Conservation (phyloP, 2,888 invertebrate genomes). For the Acleris laterana region DNA sequence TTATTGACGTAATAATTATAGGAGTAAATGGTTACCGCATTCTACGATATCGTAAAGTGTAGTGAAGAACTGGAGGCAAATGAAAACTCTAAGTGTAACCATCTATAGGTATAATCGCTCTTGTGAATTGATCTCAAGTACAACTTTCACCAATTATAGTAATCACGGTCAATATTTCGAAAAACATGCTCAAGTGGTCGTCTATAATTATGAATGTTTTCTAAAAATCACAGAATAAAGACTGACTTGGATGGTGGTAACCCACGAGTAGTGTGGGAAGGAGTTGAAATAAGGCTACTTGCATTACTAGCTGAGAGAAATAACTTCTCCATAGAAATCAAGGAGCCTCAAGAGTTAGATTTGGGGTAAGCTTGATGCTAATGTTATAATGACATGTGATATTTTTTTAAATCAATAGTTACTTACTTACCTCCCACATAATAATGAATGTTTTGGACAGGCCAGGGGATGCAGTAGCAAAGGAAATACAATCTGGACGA, state of each 20-base stretch:
- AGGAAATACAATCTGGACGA: constrained; percentile 78
- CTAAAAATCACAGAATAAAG: constrained; percentile 61
- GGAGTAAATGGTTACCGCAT: no score
- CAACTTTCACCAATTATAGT: no score
- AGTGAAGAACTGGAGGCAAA: no score
- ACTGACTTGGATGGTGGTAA: constrained; percentile 76
- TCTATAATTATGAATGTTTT: constrained; percentile 13
- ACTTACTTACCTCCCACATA: not conserved
- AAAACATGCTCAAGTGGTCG: no score
- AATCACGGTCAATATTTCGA: no score
- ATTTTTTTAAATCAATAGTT: not conserved
- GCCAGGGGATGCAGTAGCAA: constrained; percentile 85
- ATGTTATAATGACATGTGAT: no score
- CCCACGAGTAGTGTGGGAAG: constrained; percentile 86
- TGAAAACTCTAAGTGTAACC: no score
- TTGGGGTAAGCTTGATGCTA: constrained; percentile 70
- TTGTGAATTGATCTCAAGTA: no score
- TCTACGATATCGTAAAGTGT: no score
- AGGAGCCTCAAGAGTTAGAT: constrained; percentile 80
- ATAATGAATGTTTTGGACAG: constrained; percentile 58
- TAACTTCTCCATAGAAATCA: constrained; percentile 89
- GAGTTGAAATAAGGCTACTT: constrained; percentile 88
- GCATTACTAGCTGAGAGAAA: constrained; percentile 85
- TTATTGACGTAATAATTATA: no score
- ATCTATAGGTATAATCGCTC: no score